These are phyloP conservation scores for Amaurobius ferox DNA, from an alignment of 2,888 invertebrate genomes.

Conservation along the genomic window DNA sequence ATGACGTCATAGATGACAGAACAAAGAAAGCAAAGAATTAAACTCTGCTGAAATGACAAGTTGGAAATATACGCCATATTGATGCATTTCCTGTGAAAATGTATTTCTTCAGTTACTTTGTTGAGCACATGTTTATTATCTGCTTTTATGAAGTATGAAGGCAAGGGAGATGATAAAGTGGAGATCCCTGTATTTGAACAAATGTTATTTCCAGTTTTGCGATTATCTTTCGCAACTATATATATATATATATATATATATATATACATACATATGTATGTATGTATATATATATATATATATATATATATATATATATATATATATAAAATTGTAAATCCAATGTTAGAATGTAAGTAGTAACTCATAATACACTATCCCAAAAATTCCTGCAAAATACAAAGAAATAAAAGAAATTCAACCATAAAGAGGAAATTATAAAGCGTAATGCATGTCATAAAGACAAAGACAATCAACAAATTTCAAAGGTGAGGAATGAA, in stretches of 20 bases:
- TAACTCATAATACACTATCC: no score
- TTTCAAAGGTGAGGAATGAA: no score
- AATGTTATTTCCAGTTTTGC: no score
- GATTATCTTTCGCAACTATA: neutral
- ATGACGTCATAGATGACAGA: conserved; percentile 61
- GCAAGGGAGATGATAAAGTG: neutral
- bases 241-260: conserved; percentile 5
- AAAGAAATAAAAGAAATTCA: no score
- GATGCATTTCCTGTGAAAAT: conserved; percentile 5
- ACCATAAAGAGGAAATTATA: no score
- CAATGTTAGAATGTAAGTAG: no score
- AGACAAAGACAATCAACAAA: no score
- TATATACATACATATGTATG: neutral
- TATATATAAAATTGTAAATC: neutral
- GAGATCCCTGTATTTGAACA: neutral
- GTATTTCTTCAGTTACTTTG: neutral
- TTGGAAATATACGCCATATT: conserved; percentile 35
- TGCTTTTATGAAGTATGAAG: neutral
- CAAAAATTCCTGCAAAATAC: no score
- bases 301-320: conserved; percentile 1
- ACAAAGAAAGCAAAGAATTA: conserved; percentile 47
- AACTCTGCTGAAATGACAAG: conserved; percentile 41
- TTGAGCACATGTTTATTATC: neutral
- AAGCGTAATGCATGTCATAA: no score
- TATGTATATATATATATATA: neutral